Evolutionary conservation across 1,140 invertebrate species (phyloP), one percentile per base, ranked within the genome.

Genomic region (Propsilocerus akamusi): DNA sequence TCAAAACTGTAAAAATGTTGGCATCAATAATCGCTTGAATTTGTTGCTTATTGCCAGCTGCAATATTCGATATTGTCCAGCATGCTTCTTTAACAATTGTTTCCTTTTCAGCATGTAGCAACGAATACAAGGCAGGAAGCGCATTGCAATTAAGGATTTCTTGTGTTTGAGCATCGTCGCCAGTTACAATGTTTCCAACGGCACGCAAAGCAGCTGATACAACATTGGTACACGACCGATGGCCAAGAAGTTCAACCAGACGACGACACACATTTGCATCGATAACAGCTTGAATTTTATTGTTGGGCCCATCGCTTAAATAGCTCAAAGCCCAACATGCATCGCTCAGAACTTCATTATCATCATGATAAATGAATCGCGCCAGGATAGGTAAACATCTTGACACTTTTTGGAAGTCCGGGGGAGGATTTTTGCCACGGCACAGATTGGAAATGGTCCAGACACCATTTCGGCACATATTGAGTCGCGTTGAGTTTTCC

Each of bases 21-120:
- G 88, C 86, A 70, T 97, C 91, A 58, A 97, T 93, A 6, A 97
- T 90, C 53, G 86, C 82, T 82, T 96, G 71, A 56, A 95, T 93
- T 71, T 97, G 95, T 57, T 81, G 77, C 46, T 85, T 76, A 70
- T 97, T 97, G 47, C 95, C 94, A 49, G 94, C 94, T 3, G 94
- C 96, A 48, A 98, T 96, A 69, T 98, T 98, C 30, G 92, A 97
- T 54, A 98, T 83, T 37, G 94, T 96, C 94, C 95, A 98, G 63
- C 92, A 97, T 5, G 93, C 90, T 69, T 98, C 95, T 72, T 98
- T 98, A 48, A 86, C 76, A 46, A 97, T 81, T 23, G 81, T 78
- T 68, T 97, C 94, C 58, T 86, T 86, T 28, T 72, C 60, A 7
- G 81, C 83, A 41, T 73, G 75, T 41, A 98, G 72, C 25, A 97